Base-by-base conservation (phyloP, 2,797 vertebrate species). In the Macroramphosus scolopax region DNA sequence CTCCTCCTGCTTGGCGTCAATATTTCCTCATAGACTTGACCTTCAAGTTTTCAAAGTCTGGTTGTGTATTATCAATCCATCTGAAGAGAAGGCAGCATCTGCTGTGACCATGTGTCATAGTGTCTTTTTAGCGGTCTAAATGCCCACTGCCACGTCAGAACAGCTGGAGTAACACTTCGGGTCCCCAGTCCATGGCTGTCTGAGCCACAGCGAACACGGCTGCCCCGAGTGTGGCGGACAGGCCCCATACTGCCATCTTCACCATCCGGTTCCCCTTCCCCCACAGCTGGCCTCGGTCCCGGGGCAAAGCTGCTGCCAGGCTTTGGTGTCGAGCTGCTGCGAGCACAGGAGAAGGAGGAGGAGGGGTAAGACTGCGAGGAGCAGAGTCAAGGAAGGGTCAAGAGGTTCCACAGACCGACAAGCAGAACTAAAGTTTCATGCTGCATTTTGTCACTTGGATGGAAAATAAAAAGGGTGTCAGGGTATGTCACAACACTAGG, bases 191-290 rank as follows among this genome's bases (percentile, higher is more conserved):
- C 84, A 93, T 67, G 12, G 92, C 92, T 0, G 89, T 91, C 54
- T 94, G 92, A 4, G 88, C 90, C 55, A 93, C 91, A 0, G 91
- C 92, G 5, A 93, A 77, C 14, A 90, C 90, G 0, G 89, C 89
- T 0, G 88, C 91, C 44, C 93, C 92, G 7, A 93, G 82, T 0
- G 91, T 92, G 2, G 90, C 92, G 0, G 93, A 92, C 30, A 93
- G 77, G 33, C 91, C 92, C 93, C 92, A 93, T 63, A 93, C 91
- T 0, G 91, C 92, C 77, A 91, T 78, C 72, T 91, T 93, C 52
- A 93, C 70, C 63, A 93, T 72, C 40, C 78, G 81, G 77, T 85
- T 89, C 35, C 83, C 81, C 11, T 44, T 69, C 11, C 69, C 54
- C 36, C 68, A 59, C 24, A 68, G 63, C 9, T 55, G 54, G 53